These are phyloP conservation scores for Lasioglossum vierecki DNA, from an alignment of 2,888 invertebrate genomes.

Conservation along the genomic window DNA sequence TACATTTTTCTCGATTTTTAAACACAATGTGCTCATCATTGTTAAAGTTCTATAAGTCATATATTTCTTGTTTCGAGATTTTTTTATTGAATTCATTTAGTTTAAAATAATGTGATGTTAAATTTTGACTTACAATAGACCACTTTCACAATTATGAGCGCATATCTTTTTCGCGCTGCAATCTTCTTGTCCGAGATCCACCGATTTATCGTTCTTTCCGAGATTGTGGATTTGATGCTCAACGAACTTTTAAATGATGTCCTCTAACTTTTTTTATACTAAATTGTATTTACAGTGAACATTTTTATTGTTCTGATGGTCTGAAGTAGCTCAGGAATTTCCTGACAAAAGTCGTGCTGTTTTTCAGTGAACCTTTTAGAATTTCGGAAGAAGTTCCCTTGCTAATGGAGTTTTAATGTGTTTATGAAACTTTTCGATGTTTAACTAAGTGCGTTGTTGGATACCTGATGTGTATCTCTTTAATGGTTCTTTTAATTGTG, in stretches of 20 bases:
- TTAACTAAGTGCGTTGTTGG: not conserved
- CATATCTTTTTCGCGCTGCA: too few relatives aligned
- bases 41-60: too few relatives aligned
- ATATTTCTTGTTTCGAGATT: too few relatives aligned
- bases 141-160: too few relatives aligned
- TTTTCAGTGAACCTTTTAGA: not conserved
- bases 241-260: not conserved
- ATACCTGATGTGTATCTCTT: not conserved
- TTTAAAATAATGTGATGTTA: too few relatives aligned
- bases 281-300: not conserved
- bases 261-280: not conserved
- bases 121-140: too few relatives aligned
- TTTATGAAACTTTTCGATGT: not conserved
- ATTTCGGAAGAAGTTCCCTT: not conserved
- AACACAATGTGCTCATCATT: too few relatives aligned
- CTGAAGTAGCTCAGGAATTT: not conserved
- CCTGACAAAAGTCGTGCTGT: not conserved
- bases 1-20: not conserved
- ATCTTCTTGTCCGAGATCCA: not conserved
- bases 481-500: not conserved
- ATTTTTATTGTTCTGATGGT: not conserved
- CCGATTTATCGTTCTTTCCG: not conserved
- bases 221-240: not conserved
- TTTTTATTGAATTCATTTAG: too few relatives aligned
- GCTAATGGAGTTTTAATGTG: not conserved